These are phyloP conservation scores for Heterocephalus glaber DNA, from an alignment of 2,113 vertebrate species.

Conservation along the genomic window DNA sequence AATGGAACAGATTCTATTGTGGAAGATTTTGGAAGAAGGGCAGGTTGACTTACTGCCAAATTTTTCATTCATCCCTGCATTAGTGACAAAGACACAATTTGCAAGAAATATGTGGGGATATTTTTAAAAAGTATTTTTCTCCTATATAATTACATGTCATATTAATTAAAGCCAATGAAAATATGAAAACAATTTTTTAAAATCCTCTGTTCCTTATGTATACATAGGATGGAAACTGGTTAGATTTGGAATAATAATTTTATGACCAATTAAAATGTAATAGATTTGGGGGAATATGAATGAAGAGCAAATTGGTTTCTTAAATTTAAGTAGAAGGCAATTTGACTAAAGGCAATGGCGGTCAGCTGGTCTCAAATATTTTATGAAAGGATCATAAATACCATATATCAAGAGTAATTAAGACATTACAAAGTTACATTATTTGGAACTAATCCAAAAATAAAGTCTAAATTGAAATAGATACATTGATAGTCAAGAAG, in stretches of 20 bases:
- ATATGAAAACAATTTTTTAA: conserved; percentile 22
- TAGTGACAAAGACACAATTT: conserved; percentile 54
- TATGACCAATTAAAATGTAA: background rate
- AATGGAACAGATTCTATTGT: conserved; percentile 70
- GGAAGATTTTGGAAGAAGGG: conserved; percentile 64
- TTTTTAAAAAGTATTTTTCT: background rate
- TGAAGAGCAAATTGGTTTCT: background rate
- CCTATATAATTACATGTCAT: conserved; percentile 52
- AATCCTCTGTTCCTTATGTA: background rate
- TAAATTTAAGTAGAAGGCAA: conserved; percentile 1
- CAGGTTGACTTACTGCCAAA: conserved; percentile 58
- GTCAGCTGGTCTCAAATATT: background rate
- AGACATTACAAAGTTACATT: background rate
- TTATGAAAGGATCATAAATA: background rate
- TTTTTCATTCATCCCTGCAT: conserved; percentile 42
- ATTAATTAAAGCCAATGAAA: conserved; percentile 53
- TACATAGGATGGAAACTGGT: background rate
- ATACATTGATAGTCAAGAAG: background rate
- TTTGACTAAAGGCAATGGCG: background rate
- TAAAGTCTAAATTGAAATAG: background rate
- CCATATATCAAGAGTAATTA: background rate
- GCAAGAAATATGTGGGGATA: conserved; percentile 49
- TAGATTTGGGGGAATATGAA: background rate
- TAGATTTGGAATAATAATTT: conserved; percentile 30
- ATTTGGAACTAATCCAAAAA: background rate